These are phyloP conservation scores for Aromia moschata DNA, from an alignment of 2,888 invertebrate genomes.

Conservation along the genomic window DNA sequence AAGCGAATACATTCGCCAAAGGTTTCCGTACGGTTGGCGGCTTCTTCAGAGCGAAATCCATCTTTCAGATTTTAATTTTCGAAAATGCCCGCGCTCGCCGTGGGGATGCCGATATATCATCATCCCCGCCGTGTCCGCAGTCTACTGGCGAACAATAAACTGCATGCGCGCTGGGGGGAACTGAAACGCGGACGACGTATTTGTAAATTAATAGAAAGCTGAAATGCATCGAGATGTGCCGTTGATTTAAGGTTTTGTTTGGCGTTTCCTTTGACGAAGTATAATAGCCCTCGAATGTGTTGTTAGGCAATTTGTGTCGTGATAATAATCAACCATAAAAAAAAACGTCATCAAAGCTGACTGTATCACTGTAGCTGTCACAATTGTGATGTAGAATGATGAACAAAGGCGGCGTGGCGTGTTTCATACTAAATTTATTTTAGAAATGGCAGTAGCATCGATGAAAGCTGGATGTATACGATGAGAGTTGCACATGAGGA, in stretches of 20 bases:
- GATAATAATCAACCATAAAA: no score
- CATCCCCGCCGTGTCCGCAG: slow-evolving; percentile 28
- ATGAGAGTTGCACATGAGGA: no score
- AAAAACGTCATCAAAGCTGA: no score
- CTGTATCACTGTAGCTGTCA: no score
- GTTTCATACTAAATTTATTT: no score
- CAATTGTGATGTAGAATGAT: no score
- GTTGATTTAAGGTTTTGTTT: slow-evolving; percentile 32
- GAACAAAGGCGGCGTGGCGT: no score
- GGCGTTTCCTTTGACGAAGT: slow-evolving; percentile 27
- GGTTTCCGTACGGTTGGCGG: slow-evolving; percentile 48
- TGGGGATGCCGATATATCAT: slow-evolving; percentile 41
- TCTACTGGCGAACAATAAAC: slow-evolving; percentile 29
- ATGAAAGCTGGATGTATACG: no score
- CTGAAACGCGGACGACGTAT: slow-evolving; percentile 40
- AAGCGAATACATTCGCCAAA: slow-evolving; percentile 42
- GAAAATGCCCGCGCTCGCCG: slow-evolving; percentile 44
- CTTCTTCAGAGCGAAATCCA: slow-evolving; percentile 49
- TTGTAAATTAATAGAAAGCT: slow-evolving; percentile 35
- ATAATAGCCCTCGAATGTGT: no score
- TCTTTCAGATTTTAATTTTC: slow-evolving; percentile 54
- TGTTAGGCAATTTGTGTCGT: no score
- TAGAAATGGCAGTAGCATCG: no score
- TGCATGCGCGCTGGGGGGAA: slow-evolving; percentile 30
- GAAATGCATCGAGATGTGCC: slow-evolving; percentile 33